Evolutionary conservation across 2,888 invertebrate species (phyloP), one percentile per base, ranked within the genome.

Genomic region (Dioctria linearis): DNA sequence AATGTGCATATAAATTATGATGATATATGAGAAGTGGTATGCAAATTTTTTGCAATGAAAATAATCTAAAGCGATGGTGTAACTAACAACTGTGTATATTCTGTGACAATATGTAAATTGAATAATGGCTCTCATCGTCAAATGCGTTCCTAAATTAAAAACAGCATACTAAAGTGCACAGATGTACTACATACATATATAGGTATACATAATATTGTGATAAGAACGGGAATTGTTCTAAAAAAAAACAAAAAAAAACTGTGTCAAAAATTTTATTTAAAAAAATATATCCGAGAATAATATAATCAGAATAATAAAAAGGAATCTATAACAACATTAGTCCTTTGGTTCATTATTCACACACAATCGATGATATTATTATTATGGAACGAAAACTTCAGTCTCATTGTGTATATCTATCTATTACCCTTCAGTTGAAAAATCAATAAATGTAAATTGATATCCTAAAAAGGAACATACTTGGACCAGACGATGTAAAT

Each of bases 391-490:
- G 25, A 25, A n/a, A 25, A 25, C 25, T 25, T 25, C 25, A 25
- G 25, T n/a, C n/a, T n/a, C 4, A 11, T 9, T 43, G 13, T 43
- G 43, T 75, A 61, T 75, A 61, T n/a, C 43, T 39, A 61, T n/a
- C 43, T 39, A n/a, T 8, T 61, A 61, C 46, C 75, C 61, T 57
- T 75, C 61, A 61, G 13, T 39, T 8, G 59, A n/a, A 75, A 75
- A 75, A 75, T 75, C 75, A 61, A 75, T 75, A 57, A 75, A 61
- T 61, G 59, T 75, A 75, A 75, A 75, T 54, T 75, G 59, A 75
- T 54, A 43, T 43, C 63, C 63, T 59, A 9, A 25, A 25, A 66
- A 46, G 3, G 3, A 42, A 43, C 75, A 6, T 43, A 13, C 43
- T 61, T 61, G 13, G 25, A 8, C 9, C 59, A 75, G 61, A 59